These are phyloP conservation scores for Torymus auratus DNA, from an alignment of 2,888 invertebrate species.

Conservation along the genomic window DNA sequence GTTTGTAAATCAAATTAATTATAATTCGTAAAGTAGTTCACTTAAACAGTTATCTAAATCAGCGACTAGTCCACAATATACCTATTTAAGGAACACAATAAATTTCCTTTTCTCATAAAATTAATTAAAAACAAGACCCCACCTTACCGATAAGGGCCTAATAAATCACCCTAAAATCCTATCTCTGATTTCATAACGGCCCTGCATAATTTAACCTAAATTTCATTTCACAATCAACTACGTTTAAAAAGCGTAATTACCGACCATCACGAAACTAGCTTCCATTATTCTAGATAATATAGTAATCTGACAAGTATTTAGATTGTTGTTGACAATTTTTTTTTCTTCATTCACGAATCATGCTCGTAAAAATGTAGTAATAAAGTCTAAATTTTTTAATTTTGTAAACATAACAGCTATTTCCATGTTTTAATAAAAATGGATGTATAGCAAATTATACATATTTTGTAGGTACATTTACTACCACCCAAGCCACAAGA, in stretches of 20 bases:
- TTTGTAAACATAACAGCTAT: too few relatives aligned
- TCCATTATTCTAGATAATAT: constrained; percentile 29
- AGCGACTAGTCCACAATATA: constrained; percentile 13
- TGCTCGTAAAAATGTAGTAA: not conserved
- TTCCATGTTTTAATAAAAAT: too few relatives aligned
- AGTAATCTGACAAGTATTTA: constrained; percentile 31
- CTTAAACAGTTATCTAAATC: constrained; percentile 12
- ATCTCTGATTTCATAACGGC: constrained; percentile 44
- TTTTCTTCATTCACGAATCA: not conserved
- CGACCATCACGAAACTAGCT: constrained; percentile 42
- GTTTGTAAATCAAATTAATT: not conserved
- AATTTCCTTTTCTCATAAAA: constrained; percentile 38
- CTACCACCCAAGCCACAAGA: too few relatives aligned
- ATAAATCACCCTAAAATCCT: constrained; percentile 51
- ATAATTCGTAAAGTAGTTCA: not conserved
- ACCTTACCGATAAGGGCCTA: constrained; percentile 19
- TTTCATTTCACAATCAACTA: constrained; percentile 37
- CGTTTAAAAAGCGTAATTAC: constrained; percentile 42
- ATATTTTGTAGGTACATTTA: too few relatives aligned
- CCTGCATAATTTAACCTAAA: constrained; percentile 43
- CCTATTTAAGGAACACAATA: constrained; percentile 28
- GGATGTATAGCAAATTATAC: too few relatives aligned
- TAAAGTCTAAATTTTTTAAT: too few relatives aligned
- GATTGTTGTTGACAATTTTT: constrained; percentile 1
- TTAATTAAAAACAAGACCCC: constrained; percentile 47